Conservation (phyloP, 2,888 invertebrate species). For the Apotomis turbidana region DNA sequence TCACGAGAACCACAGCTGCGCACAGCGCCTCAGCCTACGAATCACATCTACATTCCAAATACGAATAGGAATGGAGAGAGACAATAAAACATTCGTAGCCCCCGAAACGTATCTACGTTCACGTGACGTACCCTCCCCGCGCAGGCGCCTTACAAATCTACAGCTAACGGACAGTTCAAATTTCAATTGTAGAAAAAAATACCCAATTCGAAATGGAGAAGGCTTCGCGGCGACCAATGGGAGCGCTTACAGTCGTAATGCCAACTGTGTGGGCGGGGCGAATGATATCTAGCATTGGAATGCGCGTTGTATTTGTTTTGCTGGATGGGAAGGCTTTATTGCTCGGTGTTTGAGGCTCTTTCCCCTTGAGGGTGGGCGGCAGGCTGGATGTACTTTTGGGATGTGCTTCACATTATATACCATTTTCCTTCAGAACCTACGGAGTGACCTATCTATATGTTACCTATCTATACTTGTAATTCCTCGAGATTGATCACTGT, state of each 20-base stretch:
- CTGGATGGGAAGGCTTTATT: slow-evolving; percentile 80
- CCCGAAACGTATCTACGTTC: slow-evolving; percentile 78
- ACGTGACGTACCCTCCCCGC: slow-evolving; percentile 76
- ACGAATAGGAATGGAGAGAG: slow-evolving; percentile 77
- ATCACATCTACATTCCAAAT: slow-evolving; percentile 74
- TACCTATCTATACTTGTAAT: not conserved
- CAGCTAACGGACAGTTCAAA: slow-evolving; percentile 80
- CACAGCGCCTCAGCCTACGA: slow-evolving; percentile 65
- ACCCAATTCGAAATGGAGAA: slow-evolving; percentile 83
- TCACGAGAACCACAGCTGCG: slow-evolving; percentile 64
- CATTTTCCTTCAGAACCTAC: slow-evolving; percentile 63
- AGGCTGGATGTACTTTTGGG: slow-evolving; percentile 77
- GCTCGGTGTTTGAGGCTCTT: slow-evolving; percentile 80
- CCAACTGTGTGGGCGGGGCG: slow-evolving; percentile 83
- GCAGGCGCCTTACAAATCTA: slow-evolving; percentile 74
- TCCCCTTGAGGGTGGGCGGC: slow-evolving; percentile 78
- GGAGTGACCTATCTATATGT: slow-evolving; percentile 55
- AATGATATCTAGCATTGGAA: slow-evolving; percentile 85
- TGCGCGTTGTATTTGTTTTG: slow-evolving; percentile 83
- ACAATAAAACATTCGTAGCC: slow-evolving; percentile 81
- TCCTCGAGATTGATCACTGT: too few species aligned
- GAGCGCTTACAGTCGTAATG: slow-evolving; percentile 81
- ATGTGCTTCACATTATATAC: slow-evolving; percentile 78
- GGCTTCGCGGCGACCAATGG: slow-evolving; percentile 81
- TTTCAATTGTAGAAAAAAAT: slow-evolving; percentile 83